Conservation (phyloP, 2,797 vertebrate genomes). For the Sebastolobus altivelis region DNA sequence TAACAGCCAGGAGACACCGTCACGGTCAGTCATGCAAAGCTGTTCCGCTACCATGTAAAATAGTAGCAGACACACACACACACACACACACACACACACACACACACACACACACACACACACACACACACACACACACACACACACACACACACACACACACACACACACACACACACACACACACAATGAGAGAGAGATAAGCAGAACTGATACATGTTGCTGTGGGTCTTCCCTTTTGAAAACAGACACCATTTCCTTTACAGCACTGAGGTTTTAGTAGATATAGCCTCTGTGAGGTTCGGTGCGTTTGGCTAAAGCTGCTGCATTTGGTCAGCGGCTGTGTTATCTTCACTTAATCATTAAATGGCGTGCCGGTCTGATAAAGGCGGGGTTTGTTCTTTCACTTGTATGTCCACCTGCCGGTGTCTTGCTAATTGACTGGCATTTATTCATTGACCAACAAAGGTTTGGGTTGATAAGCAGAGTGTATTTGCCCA, state of each 20-base stretch:
- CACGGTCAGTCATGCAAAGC: conserved; percentile 78
- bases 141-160: neutral
- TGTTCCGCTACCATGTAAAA: conserved; percentile 81
- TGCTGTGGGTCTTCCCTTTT: conserved; percentile 9
- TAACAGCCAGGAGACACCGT: conserved; percentile 68
- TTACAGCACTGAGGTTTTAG: conserved; percentile 5
- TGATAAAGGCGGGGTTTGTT: conserved; percentile 16
- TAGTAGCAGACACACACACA: conserved; percentile 21
- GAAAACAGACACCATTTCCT: conserved; percentile 38
- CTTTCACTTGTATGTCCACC: conserved; percentile 26
- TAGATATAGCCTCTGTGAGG: neutral
- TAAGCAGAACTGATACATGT: conserved; percentile 43
- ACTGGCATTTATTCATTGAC: conserved; percentile 38
- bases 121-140: neutral
- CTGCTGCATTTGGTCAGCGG: conserved; percentile 1
- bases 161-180: neutral
- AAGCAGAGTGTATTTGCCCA: conserved; percentile 46
- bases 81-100: neutral
- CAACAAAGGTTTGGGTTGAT: conserved; percentile 48
- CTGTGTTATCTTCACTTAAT: conserved; percentile 23
- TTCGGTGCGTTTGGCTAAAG: neutral
- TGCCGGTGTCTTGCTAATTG: conserved; percentile 43
- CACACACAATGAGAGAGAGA: neutral
- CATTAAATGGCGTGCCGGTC: conserved; percentile 13
- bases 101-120: neutral